A percentile compares a stretch with the other conserved stretches of the same genome.
These are phyloP conservation scores for Ceratosolen fusciceps DNA, from an alignment of 1,140 invertebrate genomes.

Conservation along the genomic window DNA sequence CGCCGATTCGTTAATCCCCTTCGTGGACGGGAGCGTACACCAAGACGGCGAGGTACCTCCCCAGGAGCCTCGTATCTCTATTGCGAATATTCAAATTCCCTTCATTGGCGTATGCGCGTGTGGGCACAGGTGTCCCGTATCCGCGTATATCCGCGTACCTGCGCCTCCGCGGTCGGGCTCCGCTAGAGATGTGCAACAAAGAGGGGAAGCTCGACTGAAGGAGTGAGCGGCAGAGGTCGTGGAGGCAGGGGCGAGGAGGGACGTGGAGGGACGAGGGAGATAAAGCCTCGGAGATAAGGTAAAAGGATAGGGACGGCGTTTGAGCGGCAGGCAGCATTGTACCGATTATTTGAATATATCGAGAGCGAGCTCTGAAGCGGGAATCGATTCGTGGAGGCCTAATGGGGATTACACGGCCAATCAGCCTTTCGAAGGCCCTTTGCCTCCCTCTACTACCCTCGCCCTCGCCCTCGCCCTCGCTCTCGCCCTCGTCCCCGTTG, in stretches of 20 bases:
- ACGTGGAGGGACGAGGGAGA: conserved; percentile 34
- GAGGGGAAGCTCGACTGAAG: conserved; percentile 50
- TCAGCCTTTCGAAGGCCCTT: conserved; percentile 55
- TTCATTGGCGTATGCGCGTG: conserved; percentile 54
- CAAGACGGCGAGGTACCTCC: no score
- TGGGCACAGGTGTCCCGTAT: not conserved
- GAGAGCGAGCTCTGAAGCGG: conserved; percentile 59
- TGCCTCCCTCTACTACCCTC: conserved; percentile 31
- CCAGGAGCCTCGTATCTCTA: conserved; percentile 60
- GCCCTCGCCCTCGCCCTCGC: conserved; percentile 35
- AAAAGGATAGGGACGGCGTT: conserved; percentile 50
- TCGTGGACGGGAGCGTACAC: no score
- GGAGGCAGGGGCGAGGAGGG: no score
- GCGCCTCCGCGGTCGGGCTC: conserved; percentile 46
- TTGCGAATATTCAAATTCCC: conserved; percentile 68
- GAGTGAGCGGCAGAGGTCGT: no score
- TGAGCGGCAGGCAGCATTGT: conserved; percentile 64
- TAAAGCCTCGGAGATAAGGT: conserved; percentile 52
- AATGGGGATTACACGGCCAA: conserved; percentile 71
- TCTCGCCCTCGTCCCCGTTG: conserved; percentile 20
- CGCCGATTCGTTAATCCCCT: no score
- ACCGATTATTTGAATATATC: conserved; percentile 70
- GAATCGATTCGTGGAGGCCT: conserved; percentile 68
- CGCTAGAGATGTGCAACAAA: conserved; percentile 37
- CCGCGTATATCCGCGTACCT: not conserved